phyloP scores from a whole-genome alignment of 2,113 vertebrate genomes.

The Paratilapia polleni region DNA sequence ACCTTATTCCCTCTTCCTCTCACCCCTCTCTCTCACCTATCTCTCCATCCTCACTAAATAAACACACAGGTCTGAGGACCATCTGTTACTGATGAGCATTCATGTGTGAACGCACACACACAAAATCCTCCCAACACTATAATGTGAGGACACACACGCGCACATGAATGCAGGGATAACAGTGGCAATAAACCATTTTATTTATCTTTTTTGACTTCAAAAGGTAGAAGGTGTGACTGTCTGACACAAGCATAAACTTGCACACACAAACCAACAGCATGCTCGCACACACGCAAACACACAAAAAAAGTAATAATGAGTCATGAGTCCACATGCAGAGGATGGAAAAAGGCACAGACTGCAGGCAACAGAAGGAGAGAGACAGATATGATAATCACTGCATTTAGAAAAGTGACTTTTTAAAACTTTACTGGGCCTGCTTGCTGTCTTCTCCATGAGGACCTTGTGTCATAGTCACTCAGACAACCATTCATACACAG shows the following conservation, averaged over 20 bases:
- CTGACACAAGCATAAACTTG: background rate
- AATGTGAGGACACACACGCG: background rate
- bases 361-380: constrained; percentile 34
- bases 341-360: constrained; percentile 35
- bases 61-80: constrained; percentile 74
- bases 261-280: background rate
- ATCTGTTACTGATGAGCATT: constrained; percentile 71
- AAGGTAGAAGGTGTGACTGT: background rate
- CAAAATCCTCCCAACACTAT: background rate
- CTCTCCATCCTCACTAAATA: constrained; percentile 62
- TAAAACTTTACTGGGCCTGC: constrained; percentile 42
- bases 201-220: background rate
- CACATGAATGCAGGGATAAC: background rate
- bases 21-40: constrained; percentile 43
- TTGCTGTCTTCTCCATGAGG: background rate
- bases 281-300: background rate
- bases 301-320: constrained; percentile 49
- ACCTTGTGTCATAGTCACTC: background rate
- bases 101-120: constrained; percentile 48
- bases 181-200: background rate
- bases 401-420: constrained; percentile 11
- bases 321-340: constrained; percentile 45
- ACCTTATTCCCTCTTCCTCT: constrained; percentile 30
- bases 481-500: background rate
- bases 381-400: constrained; percentile 20